Percentiles rank a stretch among this genome's conserved stretches.
Conservation (phyloP, 2,888 invertebrate species). For the Bembecia ichneumoniformis region DNA sequence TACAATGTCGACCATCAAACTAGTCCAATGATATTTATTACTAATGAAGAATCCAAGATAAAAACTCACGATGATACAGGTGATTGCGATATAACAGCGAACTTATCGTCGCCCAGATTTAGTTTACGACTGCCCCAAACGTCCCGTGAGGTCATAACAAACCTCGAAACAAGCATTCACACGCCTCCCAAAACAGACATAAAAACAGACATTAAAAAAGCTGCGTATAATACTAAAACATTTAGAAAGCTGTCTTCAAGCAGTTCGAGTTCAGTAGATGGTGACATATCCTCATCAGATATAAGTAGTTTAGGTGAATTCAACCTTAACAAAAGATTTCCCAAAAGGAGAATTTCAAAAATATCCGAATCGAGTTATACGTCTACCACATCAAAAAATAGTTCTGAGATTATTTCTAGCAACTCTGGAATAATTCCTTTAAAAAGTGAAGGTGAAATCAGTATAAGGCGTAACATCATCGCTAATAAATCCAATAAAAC, state of each 20-base stretch:
- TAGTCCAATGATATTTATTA: constrained; percentile 38
- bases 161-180: constrained; percentile 26
- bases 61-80: constrained; percentile 27
- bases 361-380: constrained; percentile 44
- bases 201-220: constrained; percentile 1
- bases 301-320: constrained; percentile 62
- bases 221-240: constrained; percentile 4
- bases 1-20: constrained; percentile 45
- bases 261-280: constrained; percentile 51
- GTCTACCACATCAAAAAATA: constrained; percentile 30
- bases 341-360: constrained; percentile 24
- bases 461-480: constrained; percentile 14
- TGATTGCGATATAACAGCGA: constrained; percentile 47
- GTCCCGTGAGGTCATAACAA: constrained; percentile 43
- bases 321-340: constrained; percentile 27
- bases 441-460: constrained; percentile 53
- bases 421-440: constrained; percentile 33
- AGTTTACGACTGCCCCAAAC: constrained; percentile 51
- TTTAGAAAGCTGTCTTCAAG: constrained; percentile 19
- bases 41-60: constrained; percentile 23
- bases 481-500: constrained; percentile 10
- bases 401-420: constrained; percentile 32
- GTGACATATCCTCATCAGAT: constrained; percentile 52
- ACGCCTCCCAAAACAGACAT: constrained; percentile 10
- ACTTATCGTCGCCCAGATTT: constrained; percentile 57